Conservation (phyloP, 2,888 invertebrate species). For the Muschampia plurimacula region DNA sequence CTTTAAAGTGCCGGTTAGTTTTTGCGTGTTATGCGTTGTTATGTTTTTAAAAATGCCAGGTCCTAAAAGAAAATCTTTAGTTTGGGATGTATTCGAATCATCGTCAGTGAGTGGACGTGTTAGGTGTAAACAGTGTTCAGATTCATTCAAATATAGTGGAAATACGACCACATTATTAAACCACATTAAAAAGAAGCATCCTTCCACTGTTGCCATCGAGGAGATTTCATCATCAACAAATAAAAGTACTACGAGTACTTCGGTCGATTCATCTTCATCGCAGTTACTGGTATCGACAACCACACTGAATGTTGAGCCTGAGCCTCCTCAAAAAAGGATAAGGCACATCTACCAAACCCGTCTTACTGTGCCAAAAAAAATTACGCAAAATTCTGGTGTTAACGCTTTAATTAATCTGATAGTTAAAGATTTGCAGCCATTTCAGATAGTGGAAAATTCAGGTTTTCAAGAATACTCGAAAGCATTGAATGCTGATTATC, state of each 20-base stretch:
- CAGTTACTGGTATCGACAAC: no score
- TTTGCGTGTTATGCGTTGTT: background rate
- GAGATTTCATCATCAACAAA: no score
- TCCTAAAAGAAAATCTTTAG: constrained; percentile 15
- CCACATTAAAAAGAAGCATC: background rate
- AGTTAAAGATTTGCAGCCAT: constrained; percentile 7
- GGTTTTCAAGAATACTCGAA: background rate
- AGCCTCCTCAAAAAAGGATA: no score
- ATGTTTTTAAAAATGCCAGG: constrained; percentile 18
- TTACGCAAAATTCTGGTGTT: background rate
- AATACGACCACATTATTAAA: constrained; percentile 10
- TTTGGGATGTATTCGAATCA: constrained; percentile 31
- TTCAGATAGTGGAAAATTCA: background rate
- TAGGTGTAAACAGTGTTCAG: constrained; percentile 28
- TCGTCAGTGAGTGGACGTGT: constrained; percentile 24
- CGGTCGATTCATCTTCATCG: no score
- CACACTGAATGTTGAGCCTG: no score
- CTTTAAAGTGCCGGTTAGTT: constrained; percentile 5
- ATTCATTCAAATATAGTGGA: constrained; percentile 12
- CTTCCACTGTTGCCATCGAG: no score
- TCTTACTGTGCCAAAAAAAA: constrained; percentile 2
- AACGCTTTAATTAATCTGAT: constrained; percentile 4
- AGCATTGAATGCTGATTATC: constrained; percentile 4
- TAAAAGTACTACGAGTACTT: no score
- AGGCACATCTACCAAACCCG: no score